These are phyloP conservation scores for Labeo calbasu DNA, from an alignment of 2,797 vertebrate species.

Conservation along the genomic window DNA sequence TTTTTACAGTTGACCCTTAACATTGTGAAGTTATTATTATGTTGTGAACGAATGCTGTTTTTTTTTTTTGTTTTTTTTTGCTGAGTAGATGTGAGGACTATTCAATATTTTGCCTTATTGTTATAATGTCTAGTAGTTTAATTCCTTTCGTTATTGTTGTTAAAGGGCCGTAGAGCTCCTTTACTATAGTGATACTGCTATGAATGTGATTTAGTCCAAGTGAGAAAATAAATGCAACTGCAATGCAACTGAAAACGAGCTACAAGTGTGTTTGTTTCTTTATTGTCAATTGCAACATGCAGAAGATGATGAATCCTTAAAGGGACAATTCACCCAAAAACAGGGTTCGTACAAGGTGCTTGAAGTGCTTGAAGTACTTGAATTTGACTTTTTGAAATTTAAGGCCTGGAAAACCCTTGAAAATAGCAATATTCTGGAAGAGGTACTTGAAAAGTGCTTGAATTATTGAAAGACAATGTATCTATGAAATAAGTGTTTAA, in stretches of 20 bases:
- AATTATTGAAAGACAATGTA: too few species aligned
- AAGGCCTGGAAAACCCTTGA: too few species aligned
- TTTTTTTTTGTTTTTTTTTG: conserved; percentile 50
- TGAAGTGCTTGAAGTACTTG: too few species aligned
- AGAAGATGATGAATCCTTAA: background rate
- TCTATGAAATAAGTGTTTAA: too few species aligned
- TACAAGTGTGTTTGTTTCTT: conserved; percentile 14
- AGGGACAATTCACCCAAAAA: background rate
- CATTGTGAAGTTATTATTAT: conserved; percentile 60
- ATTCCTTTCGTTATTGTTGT: conserved; percentile 63
- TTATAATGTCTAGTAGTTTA: conserved; percentile 69
- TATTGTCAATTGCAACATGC: background rate
- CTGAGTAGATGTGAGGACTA: conserved; percentile 40
- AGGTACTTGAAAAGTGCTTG: too few species aligned
- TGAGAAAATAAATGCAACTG: conserved; percentile 85
- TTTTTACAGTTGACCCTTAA: conserved; percentile 45
- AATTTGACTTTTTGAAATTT: too few species aligned
- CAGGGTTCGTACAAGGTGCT: too few species aligned
- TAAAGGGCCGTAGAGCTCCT: conserved; percentile 73
- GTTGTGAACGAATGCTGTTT: conserved; percentile 60
- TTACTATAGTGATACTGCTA: conserved; percentile 83
- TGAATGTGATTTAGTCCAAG: conserved; percentile 80
- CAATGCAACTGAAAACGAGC: conserved; percentile 82
- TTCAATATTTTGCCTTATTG: conserved; percentile 61
- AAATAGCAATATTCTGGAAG: too few species aligned